Evolutionary conservation across 2,797 vertebrate species (phyloP).

Genomic region (Simalia tracyae): DNA sequence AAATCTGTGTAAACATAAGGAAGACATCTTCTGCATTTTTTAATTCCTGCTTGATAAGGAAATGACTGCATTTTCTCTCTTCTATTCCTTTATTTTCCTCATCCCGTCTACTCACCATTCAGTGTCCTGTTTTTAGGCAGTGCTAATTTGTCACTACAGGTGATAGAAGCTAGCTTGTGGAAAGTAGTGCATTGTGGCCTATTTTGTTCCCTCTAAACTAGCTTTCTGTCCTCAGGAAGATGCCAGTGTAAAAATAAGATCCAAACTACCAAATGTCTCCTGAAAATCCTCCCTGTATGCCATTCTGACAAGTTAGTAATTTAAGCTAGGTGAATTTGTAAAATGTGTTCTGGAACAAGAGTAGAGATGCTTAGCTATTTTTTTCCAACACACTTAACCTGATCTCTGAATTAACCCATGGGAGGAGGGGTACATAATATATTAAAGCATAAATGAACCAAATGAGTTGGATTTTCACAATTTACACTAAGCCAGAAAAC

Average conservation of each 20-base stretch:
- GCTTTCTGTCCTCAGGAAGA: not conserved
- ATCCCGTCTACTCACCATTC: not conserved
- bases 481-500: not conserved
- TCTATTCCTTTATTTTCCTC: not conserved
- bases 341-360: not conserved
- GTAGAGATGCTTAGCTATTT: not conserved
- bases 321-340: not conserved
- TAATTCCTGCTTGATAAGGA: not conserved
- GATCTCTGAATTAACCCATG: not conserved
- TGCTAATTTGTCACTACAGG: too few species aligned
- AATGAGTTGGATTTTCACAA: not conserved
- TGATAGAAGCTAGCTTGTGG: not conserved
- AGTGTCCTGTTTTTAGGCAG: not conserved
- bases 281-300: not conserved
- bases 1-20: not conserved
- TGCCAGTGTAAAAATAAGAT: not conserved
- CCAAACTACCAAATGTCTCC: not conserved
- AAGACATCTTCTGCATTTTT: not conserved
- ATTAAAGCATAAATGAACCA: not conserved
- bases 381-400: not conserved
- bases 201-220: not conserved
- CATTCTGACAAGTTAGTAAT: not conserved
- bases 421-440: not conserved
- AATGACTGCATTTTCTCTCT: not conserved
- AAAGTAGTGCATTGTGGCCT: not conserved